Percentiles rank a stretch among this genome's conserved stretches.
These are phyloP conservation scores for Rhabdophis nuchalis DNA, from an alignment of 2,797 vertebrate species.

Conservation along the genomic window DNA sequence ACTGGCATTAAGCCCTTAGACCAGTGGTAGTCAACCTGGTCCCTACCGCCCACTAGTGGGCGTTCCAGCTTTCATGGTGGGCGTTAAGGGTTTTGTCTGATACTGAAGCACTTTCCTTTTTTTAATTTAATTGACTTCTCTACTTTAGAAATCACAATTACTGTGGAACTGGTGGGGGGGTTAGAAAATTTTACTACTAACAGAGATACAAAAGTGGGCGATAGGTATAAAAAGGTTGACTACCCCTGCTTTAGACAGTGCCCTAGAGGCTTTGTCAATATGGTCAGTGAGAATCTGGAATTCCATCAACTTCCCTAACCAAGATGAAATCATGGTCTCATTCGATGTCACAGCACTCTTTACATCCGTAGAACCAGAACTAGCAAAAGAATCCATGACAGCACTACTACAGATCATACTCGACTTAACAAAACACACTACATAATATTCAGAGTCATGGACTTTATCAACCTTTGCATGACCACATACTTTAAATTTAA, in stretches of 20 bases:
- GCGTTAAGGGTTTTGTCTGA: too few relatives aligned
- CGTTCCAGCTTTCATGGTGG: too few relatives aligned
- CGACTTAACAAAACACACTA: background rate
- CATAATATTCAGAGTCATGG: background rate
- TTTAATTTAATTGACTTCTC: too few relatives aligned
- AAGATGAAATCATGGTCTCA: background rate
- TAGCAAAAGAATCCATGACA: background rate
- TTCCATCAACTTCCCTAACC: background rate
- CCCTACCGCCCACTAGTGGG: too few relatives aligned
- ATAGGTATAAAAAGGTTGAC: too few relatives aligned
- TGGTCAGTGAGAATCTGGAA: background rate
- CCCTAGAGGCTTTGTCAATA: background rate
- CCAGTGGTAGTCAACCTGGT: too few relatives aligned
- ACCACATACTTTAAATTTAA: background rate
- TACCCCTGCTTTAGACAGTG: background rate
- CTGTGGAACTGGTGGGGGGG: too few relatives aligned
- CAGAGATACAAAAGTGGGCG: too few relatives aligned
- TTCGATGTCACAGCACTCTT: background rate
- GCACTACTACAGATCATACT: background rate
- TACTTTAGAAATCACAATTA: too few relatives aligned
- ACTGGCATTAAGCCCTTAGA: background rate
- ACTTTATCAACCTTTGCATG: background rate
- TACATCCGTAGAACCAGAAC: background rate
- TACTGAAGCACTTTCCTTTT: too few relatives aligned
- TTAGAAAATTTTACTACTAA: too few relatives aligned